A percentile compares a stretch with the other conserved stretches of the same genome.
Evolutionary conservation across 2,797 vertebrate species (phyloP).

Genomic region (Morelia viridis): DNA sequence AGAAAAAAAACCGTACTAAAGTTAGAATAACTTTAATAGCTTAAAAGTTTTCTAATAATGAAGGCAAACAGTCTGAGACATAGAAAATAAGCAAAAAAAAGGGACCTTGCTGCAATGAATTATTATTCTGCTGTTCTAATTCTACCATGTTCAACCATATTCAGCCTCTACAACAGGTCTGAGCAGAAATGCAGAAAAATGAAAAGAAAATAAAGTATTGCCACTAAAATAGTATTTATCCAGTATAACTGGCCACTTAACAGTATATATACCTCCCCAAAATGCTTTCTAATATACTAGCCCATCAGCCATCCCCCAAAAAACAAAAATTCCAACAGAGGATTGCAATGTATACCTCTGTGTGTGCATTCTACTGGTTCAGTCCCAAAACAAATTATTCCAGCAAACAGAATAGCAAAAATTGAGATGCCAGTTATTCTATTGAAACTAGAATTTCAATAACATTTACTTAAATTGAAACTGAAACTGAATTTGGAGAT

Average conservation of each 20-base stretch:
- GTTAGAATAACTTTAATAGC: not conserved
- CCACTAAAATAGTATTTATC: not conserved
- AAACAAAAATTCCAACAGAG: not conserved
- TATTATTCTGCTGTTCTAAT: not conserved
- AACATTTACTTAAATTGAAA: not conserved
- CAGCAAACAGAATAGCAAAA: not conserved
- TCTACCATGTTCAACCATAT: not conserved
- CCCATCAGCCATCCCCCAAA: not conserved
- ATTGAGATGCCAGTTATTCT: not conserved
- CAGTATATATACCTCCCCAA: not conserved
- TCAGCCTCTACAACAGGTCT: not conserved
- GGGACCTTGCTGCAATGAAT: not conserved
- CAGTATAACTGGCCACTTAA: not conserved
- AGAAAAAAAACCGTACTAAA: not conserved
- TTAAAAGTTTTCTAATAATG: not conserved
- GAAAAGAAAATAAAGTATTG: not conserved
- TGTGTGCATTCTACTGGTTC: not conserved
- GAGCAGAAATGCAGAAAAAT: not conserved
- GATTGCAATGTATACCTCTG: not conserved
- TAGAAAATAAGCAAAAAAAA: not conserved
- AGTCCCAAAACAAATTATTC: not conserved
- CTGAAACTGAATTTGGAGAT: not conserved
- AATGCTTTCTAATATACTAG: not conserved
- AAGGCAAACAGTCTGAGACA: not conserved
- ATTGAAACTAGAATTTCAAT: not conserved